Evolutionary conservation across 2,113 vertebrate genomes (phyloP), one percentile per base, ranked within the genome.

Genomic region (Dicerorhinus sumatrensis): DNA sequence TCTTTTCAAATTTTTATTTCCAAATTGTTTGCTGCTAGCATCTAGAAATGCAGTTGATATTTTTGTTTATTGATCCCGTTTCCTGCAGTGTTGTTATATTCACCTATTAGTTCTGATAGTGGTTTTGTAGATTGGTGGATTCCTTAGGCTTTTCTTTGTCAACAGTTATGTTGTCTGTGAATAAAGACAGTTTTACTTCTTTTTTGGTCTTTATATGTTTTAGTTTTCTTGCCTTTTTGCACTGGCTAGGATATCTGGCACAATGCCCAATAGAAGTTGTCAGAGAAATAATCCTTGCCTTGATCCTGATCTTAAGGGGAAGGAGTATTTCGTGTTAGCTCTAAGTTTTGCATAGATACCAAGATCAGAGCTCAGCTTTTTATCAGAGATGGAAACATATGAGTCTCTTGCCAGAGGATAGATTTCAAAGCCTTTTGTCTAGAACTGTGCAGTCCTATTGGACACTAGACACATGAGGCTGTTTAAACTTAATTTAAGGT

Each of bases 401-500:
- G 81, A 20, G n/a, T 80, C 33, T 91, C 72, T 86, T 80, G 21
- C 33, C 39, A 91, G 72, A 80, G 23, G 58, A 65, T 92, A 75
- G 46, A 75, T 87, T 48, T 42, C 36, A 73, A 56, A 92, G 36
- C 13, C 62, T 87, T 87, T 92, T 81, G 8, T 87, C 65, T 91
- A 60, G 51, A 48, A 51, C 33, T 58, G 9, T 36, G 48, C 18
- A 77, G 4, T 58, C 88, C 27, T 51, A 4, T 72, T 48, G 54
- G 63, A 36, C 56, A 63, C 31, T 60, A 36, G 5, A 14, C 31
- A 69, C 8, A 7, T 80, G 31, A 42, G 17, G 33, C 39, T 85
- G 33, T 91, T 95, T 48, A 83, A 83, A 63, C 63, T 92, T 84
- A 65, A 85, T 11, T 48, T 48, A 48, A 81, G 17, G 91, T 91